phyloP scores from a whole-genome alignment of 2,113 vertebrate genomes.

The Aspidoscelis tigris region DNA sequence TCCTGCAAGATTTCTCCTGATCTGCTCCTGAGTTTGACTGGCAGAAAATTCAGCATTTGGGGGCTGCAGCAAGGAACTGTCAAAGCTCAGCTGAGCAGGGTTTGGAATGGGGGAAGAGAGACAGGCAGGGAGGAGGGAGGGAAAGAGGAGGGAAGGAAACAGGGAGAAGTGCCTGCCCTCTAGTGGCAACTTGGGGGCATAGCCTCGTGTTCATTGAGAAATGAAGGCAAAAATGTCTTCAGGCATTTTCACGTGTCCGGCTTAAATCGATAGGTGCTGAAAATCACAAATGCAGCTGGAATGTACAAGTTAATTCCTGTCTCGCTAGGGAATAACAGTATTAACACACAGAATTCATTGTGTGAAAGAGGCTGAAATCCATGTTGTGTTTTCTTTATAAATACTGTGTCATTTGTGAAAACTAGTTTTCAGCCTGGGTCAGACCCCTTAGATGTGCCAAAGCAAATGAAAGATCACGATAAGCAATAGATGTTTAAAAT shows the following conservation, averaged over 20 bases:
- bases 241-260: background rate
- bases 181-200: slow-evolving; percentile 11
- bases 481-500: background rate
- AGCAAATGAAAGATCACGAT: background rate
- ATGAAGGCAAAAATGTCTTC: background rate
- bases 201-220: background rate
- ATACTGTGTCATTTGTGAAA: background rate
- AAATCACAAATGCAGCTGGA: background rate
- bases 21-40: slow-evolving; percentile 17
- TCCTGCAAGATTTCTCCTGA: background rate
- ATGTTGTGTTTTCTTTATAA: background rate
- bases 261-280: background rate
- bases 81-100: slow-evolving; percentile 35
- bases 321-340: background rate
- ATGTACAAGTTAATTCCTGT: background rate
- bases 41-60: slow-evolving; percentile 28
- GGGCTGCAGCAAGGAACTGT: slow-evolving; percentile 23
- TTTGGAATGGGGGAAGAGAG: slow-evolving; percentile 8
- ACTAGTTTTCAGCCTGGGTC: background rate
- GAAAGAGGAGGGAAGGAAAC: background rate
- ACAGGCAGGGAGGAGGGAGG: background rate
- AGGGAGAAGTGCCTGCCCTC: slow-evolving; percentile 13
- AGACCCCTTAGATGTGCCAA: too few species aligned
- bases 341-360: background rate
- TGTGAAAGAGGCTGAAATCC: background rate